Evolutionary conservation across 2,797 vertebrate genomes (phyloP).

Genomic region (Dermochelys coriacea): DNA sequence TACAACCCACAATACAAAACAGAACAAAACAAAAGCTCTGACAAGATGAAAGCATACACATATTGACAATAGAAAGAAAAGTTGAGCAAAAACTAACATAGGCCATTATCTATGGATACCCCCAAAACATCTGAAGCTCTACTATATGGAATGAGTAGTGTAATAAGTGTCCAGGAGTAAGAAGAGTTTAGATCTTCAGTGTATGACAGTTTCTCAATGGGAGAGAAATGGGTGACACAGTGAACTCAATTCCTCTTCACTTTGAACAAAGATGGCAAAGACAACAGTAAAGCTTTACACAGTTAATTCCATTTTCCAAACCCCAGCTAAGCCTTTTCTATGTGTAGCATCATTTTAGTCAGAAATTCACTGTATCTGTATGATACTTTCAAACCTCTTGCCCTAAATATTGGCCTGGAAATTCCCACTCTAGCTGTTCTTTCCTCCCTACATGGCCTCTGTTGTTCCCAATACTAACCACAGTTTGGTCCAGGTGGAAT

Average conservation of each 20-base stretch:
- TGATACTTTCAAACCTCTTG: background rate
- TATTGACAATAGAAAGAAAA: background rate
- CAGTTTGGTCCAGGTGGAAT: background rate
- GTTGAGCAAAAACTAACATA: background rate
- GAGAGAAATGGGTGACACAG: too few relatives aligned
- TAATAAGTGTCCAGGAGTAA: background rate
- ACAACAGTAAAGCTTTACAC: background rate
- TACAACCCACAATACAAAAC: background rate
- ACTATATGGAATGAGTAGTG: too few relatives aligned
- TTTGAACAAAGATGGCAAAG: background rate
- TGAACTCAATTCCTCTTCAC: background rate
- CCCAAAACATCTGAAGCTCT: background rate
- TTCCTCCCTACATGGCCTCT: background rate
- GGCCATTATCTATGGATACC: background rate
- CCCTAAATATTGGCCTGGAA: background rate
- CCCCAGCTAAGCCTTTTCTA: too few relatives aligned
- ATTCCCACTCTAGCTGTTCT: background rate
- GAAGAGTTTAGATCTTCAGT: background rate
- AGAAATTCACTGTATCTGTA: background rate
- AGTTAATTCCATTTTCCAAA: background rate
- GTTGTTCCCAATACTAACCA: background rate
- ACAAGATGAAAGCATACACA: background rate
- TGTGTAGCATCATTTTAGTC: too few relatives aligned
- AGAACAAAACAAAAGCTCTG: background rate
- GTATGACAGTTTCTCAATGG: background rate